phyloP scores from a whole-genome alignment of 2,113 vertebrate genomes.

The Oriolus oriolus region DNA sequence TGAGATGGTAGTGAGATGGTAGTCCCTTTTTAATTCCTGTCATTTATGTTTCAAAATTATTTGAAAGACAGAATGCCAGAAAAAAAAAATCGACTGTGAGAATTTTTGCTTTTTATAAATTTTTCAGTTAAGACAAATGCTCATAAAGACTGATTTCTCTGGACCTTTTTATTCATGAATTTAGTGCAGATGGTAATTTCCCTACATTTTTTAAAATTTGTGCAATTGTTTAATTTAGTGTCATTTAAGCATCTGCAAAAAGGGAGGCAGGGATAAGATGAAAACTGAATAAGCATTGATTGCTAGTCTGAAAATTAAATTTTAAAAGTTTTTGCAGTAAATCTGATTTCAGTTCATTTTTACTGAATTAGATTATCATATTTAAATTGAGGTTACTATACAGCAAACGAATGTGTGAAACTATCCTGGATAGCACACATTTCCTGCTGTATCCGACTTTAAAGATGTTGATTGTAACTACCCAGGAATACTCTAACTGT shows the following conservation, averaged over 20 bases:
- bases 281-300: conserved; percentile 77
- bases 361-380: conserved; percentile 72
- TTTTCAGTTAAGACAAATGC: conserved; percentile 63
- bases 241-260: conserved; percentile 71
- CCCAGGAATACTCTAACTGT: conserved; percentile 14
- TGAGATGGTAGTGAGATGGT: background rate
- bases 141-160: conserved; percentile 62
- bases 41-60: conserved; percentile 53
- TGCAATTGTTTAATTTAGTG: conserved; percentile 74
- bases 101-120: conserved; percentile 52
- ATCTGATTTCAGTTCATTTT: conserved; percentile 71
- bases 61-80: conserved; percentile 45
- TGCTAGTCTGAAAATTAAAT: conserved; percentile 71
- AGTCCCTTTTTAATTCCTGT: conserved; percentile 32
- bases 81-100: background rate
- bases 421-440: conserved; percentile 1
- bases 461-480: conserved; percentile 31
- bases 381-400: conserved; percentile 59
- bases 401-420: conserved; percentile 49
- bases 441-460: background rate
- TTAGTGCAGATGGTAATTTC: conserved; percentile 70
- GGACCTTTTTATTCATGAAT: conserved; percentile 66
- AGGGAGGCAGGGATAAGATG: conserved; percentile 60
- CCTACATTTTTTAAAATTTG: conserved; percentile 63
- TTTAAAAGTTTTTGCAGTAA: conserved; percentile 69